These are phyloP conservation scores for Caenorhabditis sp. DNA, from an alignment of 2,888 invertebrate genomes.

Conservation along the genomic window DNA sequence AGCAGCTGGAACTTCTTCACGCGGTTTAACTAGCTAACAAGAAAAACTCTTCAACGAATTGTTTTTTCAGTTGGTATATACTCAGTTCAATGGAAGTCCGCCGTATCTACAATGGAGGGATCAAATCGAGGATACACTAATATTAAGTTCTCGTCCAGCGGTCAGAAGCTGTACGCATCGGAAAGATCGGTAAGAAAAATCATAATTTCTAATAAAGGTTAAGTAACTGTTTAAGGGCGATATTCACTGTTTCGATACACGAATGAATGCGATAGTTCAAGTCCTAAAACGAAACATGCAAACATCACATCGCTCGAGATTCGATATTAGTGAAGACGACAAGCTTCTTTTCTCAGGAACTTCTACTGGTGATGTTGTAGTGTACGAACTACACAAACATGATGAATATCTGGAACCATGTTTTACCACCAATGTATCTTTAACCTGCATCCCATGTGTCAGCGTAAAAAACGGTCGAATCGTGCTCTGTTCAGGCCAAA, in stretches of 20 bases:
- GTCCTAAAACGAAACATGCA: conserved; percentile 42
- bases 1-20: conserved; percentile 16
- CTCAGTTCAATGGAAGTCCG: conserved; percentile 25
- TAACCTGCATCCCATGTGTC: conserved; percentile 46
- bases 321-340: conserved; percentile 35
- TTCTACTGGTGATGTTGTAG: conserved; percentile 35
- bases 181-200: conserved; percentile 33
- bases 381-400: conserved; percentile 27
- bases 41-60: background rate
- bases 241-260: conserved; percentile 49
- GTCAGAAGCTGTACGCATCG: conserved; percentile 39
- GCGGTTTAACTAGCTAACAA: background rate
- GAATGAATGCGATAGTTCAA: conserved; percentile 42
- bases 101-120: conserved; percentile 38
- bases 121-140: conserved; percentile 32
- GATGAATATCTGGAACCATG: conserved; percentile 26
- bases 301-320: conserved; percentile 24
- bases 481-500: conserved; percentile 31
- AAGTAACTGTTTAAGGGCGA: conserved; percentile 32
- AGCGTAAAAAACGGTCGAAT: conserved; percentile 5
- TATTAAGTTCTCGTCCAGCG: conserved; percentile 27
- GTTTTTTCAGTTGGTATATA: conserved; percentile 19
- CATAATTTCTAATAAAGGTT: background rate
- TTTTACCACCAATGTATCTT: background rate
- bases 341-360: conserved; percentile 38